Percentiles rank a stretch among this genome's conserved stretches.
phyloP scores from a whole-genome alignment of 1,140 invertebrate species.

The Drosophila punjabiensis region DNA sequence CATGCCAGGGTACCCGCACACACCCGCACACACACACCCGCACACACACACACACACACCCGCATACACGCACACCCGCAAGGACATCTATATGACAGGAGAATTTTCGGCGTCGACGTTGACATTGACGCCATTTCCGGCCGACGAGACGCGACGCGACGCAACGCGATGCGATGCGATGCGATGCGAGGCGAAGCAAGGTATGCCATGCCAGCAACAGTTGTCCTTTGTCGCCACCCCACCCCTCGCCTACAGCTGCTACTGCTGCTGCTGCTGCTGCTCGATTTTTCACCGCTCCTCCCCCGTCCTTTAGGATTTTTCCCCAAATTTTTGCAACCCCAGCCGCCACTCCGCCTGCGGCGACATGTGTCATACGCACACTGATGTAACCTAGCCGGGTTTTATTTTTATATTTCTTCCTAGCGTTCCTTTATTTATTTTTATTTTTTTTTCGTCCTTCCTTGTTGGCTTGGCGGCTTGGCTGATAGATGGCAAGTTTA shows the following conservation, averaged over 20 bases:
- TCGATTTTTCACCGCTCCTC: conserved; percentile 10
- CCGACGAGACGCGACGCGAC: conserved; percentile 44
- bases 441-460: background rate
- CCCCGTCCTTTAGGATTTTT: conserved; percentile 1
- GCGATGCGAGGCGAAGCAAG: conserved; percentile 7
- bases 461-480: background rate
- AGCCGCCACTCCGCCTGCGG: conserved; percentile 39
- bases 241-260: too few relatives aligned
- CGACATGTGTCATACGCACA: conserved; percentile 69
- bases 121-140: conserved; percentile 82
- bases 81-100: conserved; percentile 50
- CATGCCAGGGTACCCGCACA: conserved; percentile 56
- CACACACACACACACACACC: conserved; percentile 39
- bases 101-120: conserved; percentile 77
- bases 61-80: conserved; percentile 19
- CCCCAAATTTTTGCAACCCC: conserved; percentile 6
- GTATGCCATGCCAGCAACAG: conserved; percentile 40
- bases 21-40: conserved; percentile 53
- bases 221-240: conserved; percentile 57
- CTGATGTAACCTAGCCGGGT: conserved; percentile 27
- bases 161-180: background rate
- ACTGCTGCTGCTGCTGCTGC: background rate
- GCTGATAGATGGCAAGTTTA: conserved; percentile 20
- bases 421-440: background rate
- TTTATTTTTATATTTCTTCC: conserved; percentile 22